Percentiles rank a stretch among this genome's conserved stretches.
phyloP scores from a whole-genome alignment of 2,113 vertebrate species.

The Bubo blakistoni region DNA sequence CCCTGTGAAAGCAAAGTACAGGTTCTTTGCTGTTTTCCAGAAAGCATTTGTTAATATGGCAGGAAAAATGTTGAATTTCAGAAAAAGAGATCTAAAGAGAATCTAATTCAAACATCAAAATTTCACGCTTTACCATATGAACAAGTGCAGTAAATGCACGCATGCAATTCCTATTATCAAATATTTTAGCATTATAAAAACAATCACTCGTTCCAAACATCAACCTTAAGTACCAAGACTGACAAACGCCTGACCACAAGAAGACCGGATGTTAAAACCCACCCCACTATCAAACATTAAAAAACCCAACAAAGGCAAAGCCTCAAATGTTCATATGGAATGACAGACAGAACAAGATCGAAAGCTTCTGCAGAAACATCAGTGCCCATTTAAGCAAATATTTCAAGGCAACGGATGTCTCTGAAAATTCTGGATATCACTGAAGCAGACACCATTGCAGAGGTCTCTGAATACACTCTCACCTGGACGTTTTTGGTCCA shows the following conservation, averaged over 20 bases:
- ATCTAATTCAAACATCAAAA: background rate
- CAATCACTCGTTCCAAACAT: background rate
- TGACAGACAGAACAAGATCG: background rate
- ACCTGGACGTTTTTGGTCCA: fast-evolving
- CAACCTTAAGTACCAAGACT: background rate
- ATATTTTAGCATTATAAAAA: background rate
- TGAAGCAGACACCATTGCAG: background rate
- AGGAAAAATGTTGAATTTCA: background rate
- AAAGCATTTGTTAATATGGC: background rate
- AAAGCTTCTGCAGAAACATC: background rate
- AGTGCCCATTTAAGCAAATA: background rate
- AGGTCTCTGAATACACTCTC: background rate
- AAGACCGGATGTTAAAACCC: background rate
- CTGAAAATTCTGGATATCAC: background rate
- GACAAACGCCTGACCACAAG: background rate
- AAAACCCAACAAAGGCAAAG: background rate
- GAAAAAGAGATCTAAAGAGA: background rate
- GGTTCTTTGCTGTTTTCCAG: background rate
- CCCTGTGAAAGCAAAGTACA: background rate
- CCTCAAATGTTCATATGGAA: background rate
- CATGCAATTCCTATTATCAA: background rate
- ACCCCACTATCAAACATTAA: background rate
- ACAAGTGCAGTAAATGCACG: background rate
- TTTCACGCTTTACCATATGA: background rate
- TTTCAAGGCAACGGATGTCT: background rate